Percentiles rank a stretch among this genome's conserved stretches.
These are phyloP conservation scores for Drosophila helvetica DNA, from an alignment of 2,888 invertebrate species.

Conservation along the genomic window DNA sequence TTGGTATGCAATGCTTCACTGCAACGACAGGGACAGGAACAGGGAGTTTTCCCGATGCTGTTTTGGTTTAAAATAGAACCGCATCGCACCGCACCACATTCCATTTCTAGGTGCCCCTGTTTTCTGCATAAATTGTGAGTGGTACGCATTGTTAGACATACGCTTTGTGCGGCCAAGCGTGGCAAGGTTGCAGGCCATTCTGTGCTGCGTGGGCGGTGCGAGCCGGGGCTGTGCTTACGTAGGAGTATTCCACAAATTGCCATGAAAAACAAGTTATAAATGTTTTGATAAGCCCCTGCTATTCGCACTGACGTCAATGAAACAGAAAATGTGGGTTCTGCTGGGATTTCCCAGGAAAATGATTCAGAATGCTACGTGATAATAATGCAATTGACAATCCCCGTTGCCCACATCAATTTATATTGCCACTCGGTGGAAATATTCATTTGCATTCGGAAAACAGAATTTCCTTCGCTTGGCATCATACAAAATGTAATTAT, in stretches of 20 bases:
- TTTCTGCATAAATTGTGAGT: conserved; percentile 34
- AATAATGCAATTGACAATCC: conserved; percentile 7
- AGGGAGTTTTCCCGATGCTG: not conserved
- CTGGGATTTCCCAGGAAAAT: not conserved
- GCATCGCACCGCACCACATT: not conserved
- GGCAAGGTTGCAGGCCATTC: conserved; percentile 35
- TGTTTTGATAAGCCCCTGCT: conserved; percentile 22
- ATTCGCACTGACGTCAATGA: conserved; percentile 41
- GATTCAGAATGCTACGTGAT: conserved; percentile 1
- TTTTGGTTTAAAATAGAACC: not conserved
- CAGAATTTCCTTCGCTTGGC: conserved; percentile 21
- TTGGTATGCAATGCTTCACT: too few relatives aligned
- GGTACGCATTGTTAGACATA: conserved; percentile 66
- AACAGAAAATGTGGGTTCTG: not conserved
- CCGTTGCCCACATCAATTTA: not conserved
- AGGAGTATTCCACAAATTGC: conserved; percentile 21
- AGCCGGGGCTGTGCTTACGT: too few relatives aligned
- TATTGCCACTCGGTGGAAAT: not conserved
- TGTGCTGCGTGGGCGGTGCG: not conserved
- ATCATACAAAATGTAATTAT: conserved; percentile 22
- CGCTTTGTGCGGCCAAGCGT: conserved; percentile 56
- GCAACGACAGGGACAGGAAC: not conserved
- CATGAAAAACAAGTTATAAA: conserved; percentile 37
- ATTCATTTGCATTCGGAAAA: not conserved
- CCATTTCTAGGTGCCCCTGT: not conserved